These are phyloP conservation scores for Corythucha ciliata DNA, from an alignment of 2,888 invertebrate species.

Conservation along the genomic window DNA sequence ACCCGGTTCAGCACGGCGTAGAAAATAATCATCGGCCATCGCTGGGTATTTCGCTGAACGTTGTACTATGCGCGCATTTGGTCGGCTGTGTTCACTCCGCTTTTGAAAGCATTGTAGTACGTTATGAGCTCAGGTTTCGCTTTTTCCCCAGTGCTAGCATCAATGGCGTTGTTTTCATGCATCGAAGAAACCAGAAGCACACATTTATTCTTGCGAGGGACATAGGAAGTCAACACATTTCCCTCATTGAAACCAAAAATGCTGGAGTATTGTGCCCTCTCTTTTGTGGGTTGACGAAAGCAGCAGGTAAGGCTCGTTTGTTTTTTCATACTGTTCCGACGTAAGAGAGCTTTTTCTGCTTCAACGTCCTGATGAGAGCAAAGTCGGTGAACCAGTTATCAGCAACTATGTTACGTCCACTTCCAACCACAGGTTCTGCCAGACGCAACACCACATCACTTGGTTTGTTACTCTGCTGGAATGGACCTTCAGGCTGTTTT, in stretches of 20 bases:
- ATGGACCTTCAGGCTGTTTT: slow-evolving; percentile 28
- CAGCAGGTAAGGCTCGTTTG: slow-evolving; percentile 10
- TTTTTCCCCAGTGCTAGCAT: slow-evolving; percentile 28
- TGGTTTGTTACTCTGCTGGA: slow-evolving; percentile 18
- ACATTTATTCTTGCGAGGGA: slow-evolving; percentile 13
- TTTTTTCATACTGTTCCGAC: slow-evolving; percentile 27
- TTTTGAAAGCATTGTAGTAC: slow-evolving; percentile 35
- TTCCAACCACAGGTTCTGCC: slow-evolving; percentile 25
- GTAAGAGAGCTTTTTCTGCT: slow-evolving; percentile 21
- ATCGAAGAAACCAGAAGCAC: slow-evolving; percentile 8
- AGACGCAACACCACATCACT: slow-evolving; percentile 24
- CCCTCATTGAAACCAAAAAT: slow-evolving; percentile 16
- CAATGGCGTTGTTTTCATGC: slow-evolving; percentile 21
- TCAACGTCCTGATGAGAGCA: slow-evolving; percentile 23
- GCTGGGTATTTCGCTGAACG: slow-evolving; percentile 30
- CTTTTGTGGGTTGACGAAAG: slow-evolving; percentile 3
- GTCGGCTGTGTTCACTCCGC: slow-evolving; percentile 35
- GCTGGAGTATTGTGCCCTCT: neutral
- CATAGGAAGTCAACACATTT: neutral
- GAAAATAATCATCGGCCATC: slow-evolving; percentile 34
- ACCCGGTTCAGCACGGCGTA: slow-evolving; percentile 31
- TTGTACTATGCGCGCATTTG: slow-evolving; percentile 33
- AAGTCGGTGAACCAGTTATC: slow-evolving; percentile 36
- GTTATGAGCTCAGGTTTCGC: slow-evolving; percentile 33
- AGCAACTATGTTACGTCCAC: slow-evolving; percentile 36